A percentile compares a stretch with the other conserved stretches of the same genome.
Conservation (phyloP, 2,797 vertebrate species). For the Phoxinus dragarum region DNA sequence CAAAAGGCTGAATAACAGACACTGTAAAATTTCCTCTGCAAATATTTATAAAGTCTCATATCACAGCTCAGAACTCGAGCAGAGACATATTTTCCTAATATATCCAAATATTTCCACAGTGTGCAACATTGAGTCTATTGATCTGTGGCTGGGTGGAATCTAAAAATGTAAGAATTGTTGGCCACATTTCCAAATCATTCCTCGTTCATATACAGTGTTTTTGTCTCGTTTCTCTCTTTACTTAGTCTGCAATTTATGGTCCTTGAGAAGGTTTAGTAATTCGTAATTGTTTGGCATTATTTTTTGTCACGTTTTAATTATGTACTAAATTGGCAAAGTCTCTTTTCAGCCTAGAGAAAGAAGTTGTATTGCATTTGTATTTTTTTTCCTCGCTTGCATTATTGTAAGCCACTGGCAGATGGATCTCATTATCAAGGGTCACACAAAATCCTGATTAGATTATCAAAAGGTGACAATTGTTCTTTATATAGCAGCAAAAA, state of each 20-base stretch:
- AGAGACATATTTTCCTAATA: conserved; percentile 51
- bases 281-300: conserved; percentile 8
- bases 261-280: conserved; percentile 9
- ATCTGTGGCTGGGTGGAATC: conserved; percentile 30
- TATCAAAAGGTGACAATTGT: conserved; percentile 61
- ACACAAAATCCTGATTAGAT: conserved; percentile 58
- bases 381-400: conserved; percentile 7
- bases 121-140: conserved; percentile 17
- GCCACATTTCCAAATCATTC: conserved; percentile 4
- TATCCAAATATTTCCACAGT: conserved; percentile 54
- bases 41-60: conserved; percentile 58
- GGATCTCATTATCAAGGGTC: conserved; percentile 77
- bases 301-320: background rate
- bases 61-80: conserved; percentile 44
- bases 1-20: conserved; percentile 52
- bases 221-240: background rate
- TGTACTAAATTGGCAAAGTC: conserved; percentile 9
- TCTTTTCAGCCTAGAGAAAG: background rate
- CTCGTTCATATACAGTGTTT: background rate
- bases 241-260: conserved; percentile 3
- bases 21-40: conserved; percentile 53
- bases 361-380: conserved; percentile 16
- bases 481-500: conserved; percentile 62
- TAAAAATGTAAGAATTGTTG: conserved; percentile 2
- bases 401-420: conserved; percentile 72